Evolutionary conservation across 64 coral and sea anemone genomes (phyloP).

Genomic region (Montipora sp.): DNA sequence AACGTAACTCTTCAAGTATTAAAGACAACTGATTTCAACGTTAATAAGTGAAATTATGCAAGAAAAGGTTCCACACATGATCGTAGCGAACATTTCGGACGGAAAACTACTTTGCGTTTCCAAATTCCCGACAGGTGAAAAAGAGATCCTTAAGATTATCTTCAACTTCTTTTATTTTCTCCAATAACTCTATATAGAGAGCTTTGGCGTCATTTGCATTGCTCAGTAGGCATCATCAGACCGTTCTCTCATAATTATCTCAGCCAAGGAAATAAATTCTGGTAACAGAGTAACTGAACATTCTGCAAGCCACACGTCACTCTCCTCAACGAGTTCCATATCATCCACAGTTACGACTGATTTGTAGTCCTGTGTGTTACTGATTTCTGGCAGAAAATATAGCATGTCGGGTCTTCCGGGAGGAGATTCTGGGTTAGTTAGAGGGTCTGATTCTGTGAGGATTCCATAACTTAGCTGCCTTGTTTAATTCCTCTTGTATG

Average conservation of each 20-base stretch:
- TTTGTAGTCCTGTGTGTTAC: background rate
- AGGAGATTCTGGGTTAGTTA: background rate
- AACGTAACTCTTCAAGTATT: too few species aligned
- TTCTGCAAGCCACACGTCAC: background rate
- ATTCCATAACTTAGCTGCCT: background rate
- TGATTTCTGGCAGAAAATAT: background rate
- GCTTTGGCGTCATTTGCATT: conserved; percentile 1
- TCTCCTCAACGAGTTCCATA: background rate
- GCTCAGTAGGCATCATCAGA: background rate
- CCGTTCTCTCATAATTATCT: background rate
- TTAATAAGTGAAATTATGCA: background rate
- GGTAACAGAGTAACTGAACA: background rate
- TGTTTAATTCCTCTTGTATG: background rate
- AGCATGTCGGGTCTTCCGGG: background rate
- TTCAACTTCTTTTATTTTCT: background rate
- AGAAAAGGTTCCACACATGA: too few species aligned
- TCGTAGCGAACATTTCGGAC: too few species aligned
- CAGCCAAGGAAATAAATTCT: background rate
- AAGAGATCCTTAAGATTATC: too few species aligned
- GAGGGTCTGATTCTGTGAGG: background rate
- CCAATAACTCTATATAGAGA: conserved; percentile 11
- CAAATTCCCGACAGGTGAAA: too few species aligned
- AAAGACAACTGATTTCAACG: too few species aligned
- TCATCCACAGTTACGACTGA: background rate
- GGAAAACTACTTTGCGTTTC: too few species aligned